Evolutionary conservation across 2,113 vertebrate species (phyloP), one percentile per base, ranked within the genome.

Genomic region (Eudyptes chrysolophus): DNA sequence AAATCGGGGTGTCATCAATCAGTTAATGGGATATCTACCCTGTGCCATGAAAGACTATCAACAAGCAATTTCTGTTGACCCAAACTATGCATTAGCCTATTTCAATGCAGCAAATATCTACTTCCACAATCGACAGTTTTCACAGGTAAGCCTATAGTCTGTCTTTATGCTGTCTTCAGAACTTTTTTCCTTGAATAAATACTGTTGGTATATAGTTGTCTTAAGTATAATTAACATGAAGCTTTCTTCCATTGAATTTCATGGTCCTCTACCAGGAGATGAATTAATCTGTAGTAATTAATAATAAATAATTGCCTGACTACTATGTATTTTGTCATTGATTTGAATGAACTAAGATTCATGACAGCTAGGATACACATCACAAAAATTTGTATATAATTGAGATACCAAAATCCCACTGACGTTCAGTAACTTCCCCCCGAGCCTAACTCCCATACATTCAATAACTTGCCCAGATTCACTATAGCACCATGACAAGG

Each of bases 101-200:
- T 99, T 98, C 75, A 99, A 98, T 83, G 98, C 98, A 81, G 98
- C 98, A 87, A 99, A 99, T 96, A 94, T 98, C 78, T 99, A 98
- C 92, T 98, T 99, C 83, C 94, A 97, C 82, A 98, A 99, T 82
- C 97, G 97, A 55, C 98, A 99, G 55, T 98, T 98, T 97, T 97
- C 98, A 95, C 98, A 98, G 98, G 98, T 99, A 97, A 96, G 52
- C 87, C 61, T 95, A 38, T 11, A 57, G 25, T 61, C 11, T 72
- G 9, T 54, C 24, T 44, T 66, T 36, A 42, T 75, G 24, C 22
- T 40, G 8, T 44, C 46, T 79, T 86, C 22, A 69, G 19, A 70
- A 55, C 4, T 55, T 55, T 70, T 72, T 88, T 75, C 5, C 32
- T 62, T 38, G 32, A 76, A 65, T 69, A 76, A 82, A 70, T 84